These are phyloP conservation scores for Mixornis gularis DNA, from an alignment of 2,113 vertebrate species.

Conservation along the genomic window DNA sequence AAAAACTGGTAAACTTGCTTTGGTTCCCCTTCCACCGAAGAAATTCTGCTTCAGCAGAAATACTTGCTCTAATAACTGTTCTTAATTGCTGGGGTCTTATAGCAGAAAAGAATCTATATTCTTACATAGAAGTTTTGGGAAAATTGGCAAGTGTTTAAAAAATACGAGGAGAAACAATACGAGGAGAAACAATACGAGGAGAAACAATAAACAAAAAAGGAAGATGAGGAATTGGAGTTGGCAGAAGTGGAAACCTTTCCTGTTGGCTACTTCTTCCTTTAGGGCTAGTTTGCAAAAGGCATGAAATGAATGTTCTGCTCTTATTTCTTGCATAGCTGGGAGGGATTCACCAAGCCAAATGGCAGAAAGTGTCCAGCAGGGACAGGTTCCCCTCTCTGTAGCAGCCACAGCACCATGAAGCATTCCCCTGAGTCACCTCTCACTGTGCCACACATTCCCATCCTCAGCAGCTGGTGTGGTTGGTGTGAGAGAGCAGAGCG, in stretches of 20 bases:
- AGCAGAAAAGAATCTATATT: not conserved
- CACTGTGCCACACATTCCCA: fast-evolving
- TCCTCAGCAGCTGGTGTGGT: not conserved
- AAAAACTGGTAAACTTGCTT: not conserved
- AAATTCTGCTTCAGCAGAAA: slow-evolving; percentile 14
- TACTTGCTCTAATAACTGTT: not conserved
- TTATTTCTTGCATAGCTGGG: not conserved
- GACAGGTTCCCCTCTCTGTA: not conserved
- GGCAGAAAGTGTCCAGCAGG: not conserved
- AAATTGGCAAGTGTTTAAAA: not conserved
- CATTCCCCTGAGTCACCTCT: not conserved
- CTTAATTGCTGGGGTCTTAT: not conserved
- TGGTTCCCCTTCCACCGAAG: not conserved
- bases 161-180: not conserved
- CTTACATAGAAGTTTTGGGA: not conserved
- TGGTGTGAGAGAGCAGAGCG: fast-evolving
- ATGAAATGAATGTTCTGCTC: not conserved
- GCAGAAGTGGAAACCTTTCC: not conserved
- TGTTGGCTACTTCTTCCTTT: not conserved
- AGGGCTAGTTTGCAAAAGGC: not conserved
- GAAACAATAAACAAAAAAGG: not conserved
- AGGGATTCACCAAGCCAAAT: not conserved
- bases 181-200: not conserved
- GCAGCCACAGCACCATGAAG: not conserved
- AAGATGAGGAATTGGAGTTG: not conserved